Evolutionary conservation across 2,113 vertebrate genomes (phyloP).

Genomic region (Saimiri boliviensis): DNA sequence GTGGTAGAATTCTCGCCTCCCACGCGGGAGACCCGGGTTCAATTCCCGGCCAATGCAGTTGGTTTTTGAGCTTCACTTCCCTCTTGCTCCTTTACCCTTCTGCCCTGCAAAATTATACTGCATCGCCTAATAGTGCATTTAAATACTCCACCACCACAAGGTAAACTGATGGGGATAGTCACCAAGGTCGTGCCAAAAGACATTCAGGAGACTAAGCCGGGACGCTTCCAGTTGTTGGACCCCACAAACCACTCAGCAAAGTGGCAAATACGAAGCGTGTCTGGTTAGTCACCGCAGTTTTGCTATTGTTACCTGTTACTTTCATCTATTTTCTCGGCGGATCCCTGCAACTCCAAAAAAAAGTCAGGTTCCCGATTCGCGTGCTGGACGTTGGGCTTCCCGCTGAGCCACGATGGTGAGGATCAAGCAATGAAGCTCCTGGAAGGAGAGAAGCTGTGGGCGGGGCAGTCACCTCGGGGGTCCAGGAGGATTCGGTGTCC

Average conservation of each 20-base stretch:
- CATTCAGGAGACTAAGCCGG: too few relatives aligned
- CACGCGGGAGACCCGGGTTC: too few relatives aligned
- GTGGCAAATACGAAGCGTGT: not conserved
- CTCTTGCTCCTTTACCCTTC: not conserved
- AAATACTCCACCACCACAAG: not conserved
- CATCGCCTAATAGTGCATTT: too few relatives aligned
- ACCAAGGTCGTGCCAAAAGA: too few relatives aligned
- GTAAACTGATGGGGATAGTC: not conserved
- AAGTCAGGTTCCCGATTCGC: not conserved
- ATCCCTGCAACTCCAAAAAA: not conserved
- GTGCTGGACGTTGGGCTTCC: not conserved
- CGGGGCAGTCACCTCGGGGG: not conserved
- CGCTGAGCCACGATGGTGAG: not conserved
- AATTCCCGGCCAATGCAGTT: not conserved
- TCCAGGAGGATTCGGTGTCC: not conserved
- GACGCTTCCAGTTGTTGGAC: not conserved
- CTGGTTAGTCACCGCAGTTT: too few relatives aligned
- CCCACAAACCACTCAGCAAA: not conserved
- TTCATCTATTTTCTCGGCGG: not conserved
- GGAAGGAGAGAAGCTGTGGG: not conserved
- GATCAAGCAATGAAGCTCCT: not conserved
- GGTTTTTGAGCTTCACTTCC: fast-evolving
- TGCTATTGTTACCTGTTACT: too few relatives aligned
- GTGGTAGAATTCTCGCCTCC: too few relatives aligned
- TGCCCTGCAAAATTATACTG: not conserved